Evolutionary conservation across 2,797 vertebrate species (phyloP).

Genomic region (Alosa sapidissima): DNA sequence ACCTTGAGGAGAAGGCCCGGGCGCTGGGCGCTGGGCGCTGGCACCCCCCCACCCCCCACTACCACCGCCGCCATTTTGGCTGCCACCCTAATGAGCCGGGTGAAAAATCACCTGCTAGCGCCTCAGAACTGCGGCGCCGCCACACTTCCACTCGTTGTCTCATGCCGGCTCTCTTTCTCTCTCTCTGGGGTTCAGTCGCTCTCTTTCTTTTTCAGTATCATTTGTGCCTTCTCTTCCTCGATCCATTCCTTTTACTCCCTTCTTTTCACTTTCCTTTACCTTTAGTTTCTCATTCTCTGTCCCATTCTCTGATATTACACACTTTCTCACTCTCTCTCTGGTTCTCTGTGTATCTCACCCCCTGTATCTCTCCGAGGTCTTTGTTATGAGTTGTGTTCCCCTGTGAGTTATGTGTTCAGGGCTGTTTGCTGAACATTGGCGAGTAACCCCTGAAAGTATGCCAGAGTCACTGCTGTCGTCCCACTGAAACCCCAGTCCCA

Average conservation of each 20-base stretch:
- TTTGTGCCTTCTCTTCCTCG: slow-evolving; percentile 3
- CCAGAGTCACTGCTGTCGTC: background rate
- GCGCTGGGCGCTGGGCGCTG: too few species aligned
- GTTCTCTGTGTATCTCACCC: background rate
- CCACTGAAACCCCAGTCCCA: background rate
- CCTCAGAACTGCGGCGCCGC: background rate
- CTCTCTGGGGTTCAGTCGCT: slow-evolving; percentile 17
- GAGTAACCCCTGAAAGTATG: slow-evolving; percentile 12
- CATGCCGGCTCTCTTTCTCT: slow-evolving; percentile 1
- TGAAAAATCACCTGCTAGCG: slow-evolving; percentile 43
- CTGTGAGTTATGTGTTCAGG: background rate
- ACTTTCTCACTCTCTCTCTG: background rate
- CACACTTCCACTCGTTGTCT: slow-evolving; percentile 14
- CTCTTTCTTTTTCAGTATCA: slow-evolving; percentile 27
- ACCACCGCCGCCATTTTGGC: slow-evolving; percentile 26
- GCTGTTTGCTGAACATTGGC: background rate
- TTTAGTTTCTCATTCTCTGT: background rate
- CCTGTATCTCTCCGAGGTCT: background rate
- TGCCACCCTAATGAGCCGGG: slow-evolving; percentile 40
- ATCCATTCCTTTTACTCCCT: slow-evolving; percentile 35
- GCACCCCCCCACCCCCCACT: background rate
- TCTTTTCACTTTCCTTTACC: background rate
- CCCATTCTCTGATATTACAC: background rate
- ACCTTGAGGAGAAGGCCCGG: slow-evolving; percentile 46
- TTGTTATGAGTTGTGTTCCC: background rate